Evolutionary conservation across 2,888 invertebrate genomes (phyloP).

Genomic region (Autographa gamma): DNA sequence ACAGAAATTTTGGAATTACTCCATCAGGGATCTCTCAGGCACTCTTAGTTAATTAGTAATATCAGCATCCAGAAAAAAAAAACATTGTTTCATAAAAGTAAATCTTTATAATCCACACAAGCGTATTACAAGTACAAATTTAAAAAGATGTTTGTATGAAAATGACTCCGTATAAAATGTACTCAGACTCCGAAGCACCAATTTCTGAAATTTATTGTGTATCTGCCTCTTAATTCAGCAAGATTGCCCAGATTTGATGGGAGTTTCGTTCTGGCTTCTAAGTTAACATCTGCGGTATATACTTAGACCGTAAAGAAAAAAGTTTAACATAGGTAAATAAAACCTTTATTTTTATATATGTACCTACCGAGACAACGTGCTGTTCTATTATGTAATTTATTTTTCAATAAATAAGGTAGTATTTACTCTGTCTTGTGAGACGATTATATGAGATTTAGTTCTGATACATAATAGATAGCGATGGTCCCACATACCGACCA

Average conservation of each 20-base stretch:
- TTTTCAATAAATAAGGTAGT: not conserved
- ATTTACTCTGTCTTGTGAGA: not conserved
- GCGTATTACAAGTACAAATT: not conserved
- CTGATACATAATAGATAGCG: not conserved
- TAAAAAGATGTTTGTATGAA: not conserved
- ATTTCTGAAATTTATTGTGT: constrained; percentile 29
- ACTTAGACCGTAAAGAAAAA: constrained; percentile 9
- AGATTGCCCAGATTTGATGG: constrained; percentile 26
- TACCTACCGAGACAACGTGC: not conserved
- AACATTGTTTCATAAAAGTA: not conserved
- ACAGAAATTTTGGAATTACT: too few relatives aligned
- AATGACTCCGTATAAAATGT: not conserved
- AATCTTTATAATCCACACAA: not conserved
- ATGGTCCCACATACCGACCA: not conserved
- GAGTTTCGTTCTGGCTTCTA: constrained; percentile 20
- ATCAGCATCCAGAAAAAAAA: not conserved
- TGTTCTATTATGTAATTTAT: not conserved
- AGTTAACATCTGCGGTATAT: constrained; percentile 26
- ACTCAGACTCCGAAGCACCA: constrained; percentile 9
- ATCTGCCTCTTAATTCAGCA: constrained; percentile 16
- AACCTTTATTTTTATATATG: not conserved
- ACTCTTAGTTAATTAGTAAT: not conserved
- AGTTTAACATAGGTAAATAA: constrained; percentile 14
- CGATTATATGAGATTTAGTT: not conserved
- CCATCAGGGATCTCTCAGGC: too few relatives aligned